These are phyloP conservation scores for Thymallus thymallus DNA, from an alignment of 2,113 vertebrate genomes.

Conservation along the genomic window DNA sequence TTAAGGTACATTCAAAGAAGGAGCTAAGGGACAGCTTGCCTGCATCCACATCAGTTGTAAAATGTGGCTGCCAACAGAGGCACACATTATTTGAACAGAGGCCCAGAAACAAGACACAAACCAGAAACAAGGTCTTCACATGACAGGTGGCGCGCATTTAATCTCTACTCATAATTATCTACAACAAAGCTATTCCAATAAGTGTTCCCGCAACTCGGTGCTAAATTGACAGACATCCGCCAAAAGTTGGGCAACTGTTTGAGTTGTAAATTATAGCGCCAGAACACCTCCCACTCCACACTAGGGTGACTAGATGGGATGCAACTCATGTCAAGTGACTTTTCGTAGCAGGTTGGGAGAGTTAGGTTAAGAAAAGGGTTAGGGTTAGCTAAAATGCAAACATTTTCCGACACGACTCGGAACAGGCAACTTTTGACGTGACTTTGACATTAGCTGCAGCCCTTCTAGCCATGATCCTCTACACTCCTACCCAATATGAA, in stretches of 20 bases:
- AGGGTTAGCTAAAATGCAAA: no score
- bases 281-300: not conserved
- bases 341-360: no score
- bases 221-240: slow-evolving; percentile 52
- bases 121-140: not conserved
- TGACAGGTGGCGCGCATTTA: not conserved
- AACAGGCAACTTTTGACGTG: no score
- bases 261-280: slow-evolving; percentile 58
- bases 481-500: no score
- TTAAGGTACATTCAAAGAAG: slow-evolving; percentile 67
- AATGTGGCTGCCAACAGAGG: not conserved
- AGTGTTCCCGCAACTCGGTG: not conserved
- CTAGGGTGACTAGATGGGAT: no score
- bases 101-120: not conserved
- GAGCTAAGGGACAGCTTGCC: slow-evolving; percentile 45
- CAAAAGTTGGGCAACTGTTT: slow-evolving; percentile 54
- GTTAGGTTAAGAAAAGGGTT: no score
- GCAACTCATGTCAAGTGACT: no score
- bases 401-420: no score
- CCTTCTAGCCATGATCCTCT: no score
- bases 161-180: not conserved
- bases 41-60: slow-evolving; percentile 33
- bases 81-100: no score
- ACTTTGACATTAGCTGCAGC: no score
- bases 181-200: not conserved